A percentile compares a stretch with the other conserved stretches of the same genome.
Conservation (phyloP, 2,888 invertebrate species). For the Galerucella nymphaeae region DNA sequence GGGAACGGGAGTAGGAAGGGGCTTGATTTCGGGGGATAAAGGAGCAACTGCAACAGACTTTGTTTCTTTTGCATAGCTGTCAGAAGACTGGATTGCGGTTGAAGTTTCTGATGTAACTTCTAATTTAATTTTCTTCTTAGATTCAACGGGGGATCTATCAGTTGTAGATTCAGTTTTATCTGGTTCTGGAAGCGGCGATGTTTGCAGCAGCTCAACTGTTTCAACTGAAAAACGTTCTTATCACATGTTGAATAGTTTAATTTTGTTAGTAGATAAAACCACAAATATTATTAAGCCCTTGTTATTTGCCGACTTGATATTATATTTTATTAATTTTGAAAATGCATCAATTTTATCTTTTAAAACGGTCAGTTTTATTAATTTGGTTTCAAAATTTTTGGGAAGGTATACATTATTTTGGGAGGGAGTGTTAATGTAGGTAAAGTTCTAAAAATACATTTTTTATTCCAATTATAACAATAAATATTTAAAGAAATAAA, state of each 20-base stretch:
- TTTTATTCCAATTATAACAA: constrained; percentile 37
- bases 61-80: neutral
- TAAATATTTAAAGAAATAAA: constrained; percentile 33
- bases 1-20: neutral
- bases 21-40: neutral
- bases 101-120: constrained; percentile 30
- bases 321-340: neutral
- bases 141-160: neutral
- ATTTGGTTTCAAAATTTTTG: neutral
- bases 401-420: constrained; percentile 7
- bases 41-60: neutral
- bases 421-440: constrained; percentile 36
- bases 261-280: constrained; percentile 18
- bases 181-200: constrained; percentile 10
- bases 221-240: constrained; percentile 37
- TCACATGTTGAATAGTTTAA: constrained; percentile 18
- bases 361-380: neutral
- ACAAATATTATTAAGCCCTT: neutral
- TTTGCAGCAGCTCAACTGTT: constrained; percentile 45
- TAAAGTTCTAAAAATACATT: constrained; percentile 37
- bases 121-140: constrained; percentile 5
- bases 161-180: constrained; percentile 3
- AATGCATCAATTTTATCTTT: neutral
- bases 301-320: neutral
- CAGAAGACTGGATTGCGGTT: constrained; percentile 18